Evolutionary conservation across 2,888 invertebrate species (phyloP).

Genomic region (Chironomus riparius): DNA sequence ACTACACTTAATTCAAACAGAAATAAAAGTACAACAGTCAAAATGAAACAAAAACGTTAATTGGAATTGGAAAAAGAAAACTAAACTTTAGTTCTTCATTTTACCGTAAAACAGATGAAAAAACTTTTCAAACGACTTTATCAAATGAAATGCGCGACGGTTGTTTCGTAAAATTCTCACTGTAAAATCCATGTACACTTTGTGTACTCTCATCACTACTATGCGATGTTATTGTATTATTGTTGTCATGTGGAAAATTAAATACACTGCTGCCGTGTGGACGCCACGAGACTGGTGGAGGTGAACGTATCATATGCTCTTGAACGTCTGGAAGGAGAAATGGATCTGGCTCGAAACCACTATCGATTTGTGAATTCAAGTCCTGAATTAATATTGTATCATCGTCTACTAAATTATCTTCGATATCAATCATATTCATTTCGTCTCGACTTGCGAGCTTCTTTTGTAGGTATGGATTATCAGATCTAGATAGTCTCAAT

Average conservation of each 20-base stretch:
- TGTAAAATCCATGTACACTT: conserved; percentile 11
- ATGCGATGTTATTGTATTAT: conserved; percentile 28
- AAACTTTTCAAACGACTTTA: not conserved
- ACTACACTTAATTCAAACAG: too few relatives aligned
- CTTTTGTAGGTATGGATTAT: conserved; percentile 64
- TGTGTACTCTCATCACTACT: conserved; percentile 27
- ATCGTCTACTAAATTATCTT: conserved; percentile 17
- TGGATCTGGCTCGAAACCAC: conserved; percentile 46
- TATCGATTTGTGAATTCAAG: conserved; percentile 20
- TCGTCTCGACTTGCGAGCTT: conserved; percentile 66
- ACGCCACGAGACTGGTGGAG: conserved; percentile 71
- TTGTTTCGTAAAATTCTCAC: conserved; percentile 18
- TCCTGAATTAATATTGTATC: conserved; percentile 22
- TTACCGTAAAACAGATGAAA: not conserved
- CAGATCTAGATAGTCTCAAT: conserved; percentile 67
- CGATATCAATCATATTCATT: conserved; percentile 24
- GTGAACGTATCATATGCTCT: conserved; percentile 72
- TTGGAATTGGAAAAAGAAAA: too few relatives aligned
- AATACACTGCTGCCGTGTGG: conserved; percentile 30
- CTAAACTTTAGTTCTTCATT: too few relatives aligned
- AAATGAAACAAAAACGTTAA: too few relatives aligned
- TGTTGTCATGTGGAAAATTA: conserved; percentile 27
- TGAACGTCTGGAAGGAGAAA: conserved; percentile 68
- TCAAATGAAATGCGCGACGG: conserved; percentile 20
- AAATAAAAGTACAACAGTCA: too few relatives aligned